Conservation (phyloP, 2,797 vertebrate species). For the Lates japonicus region DNA sequence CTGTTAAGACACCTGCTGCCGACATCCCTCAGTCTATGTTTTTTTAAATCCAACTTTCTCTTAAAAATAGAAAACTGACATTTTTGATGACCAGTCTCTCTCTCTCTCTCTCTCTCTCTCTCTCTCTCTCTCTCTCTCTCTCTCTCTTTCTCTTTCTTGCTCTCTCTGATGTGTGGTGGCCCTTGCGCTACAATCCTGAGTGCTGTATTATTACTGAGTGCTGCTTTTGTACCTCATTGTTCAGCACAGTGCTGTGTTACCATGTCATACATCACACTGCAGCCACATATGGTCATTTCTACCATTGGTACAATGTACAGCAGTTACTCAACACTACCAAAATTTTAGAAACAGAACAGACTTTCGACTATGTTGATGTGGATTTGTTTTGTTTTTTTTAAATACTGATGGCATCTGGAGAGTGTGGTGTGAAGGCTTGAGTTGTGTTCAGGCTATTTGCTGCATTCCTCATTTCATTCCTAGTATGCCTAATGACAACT, state of each 20-base stretch:
- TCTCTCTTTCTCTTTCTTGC: constrained; percentile 2
- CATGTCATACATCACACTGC: constrained; percentile 70
- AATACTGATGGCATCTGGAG: constrained; percentile 44
- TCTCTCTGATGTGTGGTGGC: constrained; percentile 4
- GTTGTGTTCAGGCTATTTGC: constrained; percentile 68
- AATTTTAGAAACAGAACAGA: constrained; percentile 50
- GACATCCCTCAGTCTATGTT: background rate
- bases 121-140: background rate
- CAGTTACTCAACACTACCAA: constrained; percentile 45
- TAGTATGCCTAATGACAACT: constrained; percentile 66
- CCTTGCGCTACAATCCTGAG: constrained; percentile 55
- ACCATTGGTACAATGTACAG: constrained; percentile 48
- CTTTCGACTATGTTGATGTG: constrained; percentile 47
- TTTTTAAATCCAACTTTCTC: background rate
- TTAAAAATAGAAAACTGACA: constrained; percentile 3
- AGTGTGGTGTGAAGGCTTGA: constrained; percentile 60
- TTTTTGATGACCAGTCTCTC: constrained; percentile 17
- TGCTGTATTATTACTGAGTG: constrained; percentile 58
- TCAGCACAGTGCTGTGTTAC: constrained; percentile 73
- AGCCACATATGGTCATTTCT: constrained; percentile 55
- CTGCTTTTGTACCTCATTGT: constrained; percentile 53
- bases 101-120: constrained; percentile 11
- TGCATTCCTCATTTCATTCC: constrained; percentile 78
- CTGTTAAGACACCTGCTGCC: constrained; percentile 16
- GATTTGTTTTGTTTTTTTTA: constrained; percentile 10